phyloP scores from a whole-genome alignment of 2,888 invertebrate genomes.

The Trachelus troglodyta region DNA sequence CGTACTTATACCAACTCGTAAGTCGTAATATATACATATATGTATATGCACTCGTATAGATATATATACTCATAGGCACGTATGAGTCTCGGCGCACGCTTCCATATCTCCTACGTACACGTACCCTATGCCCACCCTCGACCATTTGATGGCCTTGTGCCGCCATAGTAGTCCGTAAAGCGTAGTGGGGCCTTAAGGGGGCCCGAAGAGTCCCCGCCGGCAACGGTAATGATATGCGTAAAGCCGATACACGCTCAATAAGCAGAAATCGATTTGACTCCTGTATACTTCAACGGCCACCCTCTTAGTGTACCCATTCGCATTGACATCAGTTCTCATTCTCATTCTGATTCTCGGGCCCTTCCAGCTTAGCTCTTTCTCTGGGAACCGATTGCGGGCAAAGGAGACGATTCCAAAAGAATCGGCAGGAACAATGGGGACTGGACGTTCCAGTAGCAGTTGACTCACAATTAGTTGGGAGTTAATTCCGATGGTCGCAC shows the following conservation, averaged over 20 bases:
- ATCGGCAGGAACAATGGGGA: background rate
- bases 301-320: slow-evolving; percentile 11
- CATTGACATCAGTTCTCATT: background rate
- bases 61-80: background rate
- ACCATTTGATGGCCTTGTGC: background rate
- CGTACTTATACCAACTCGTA: background rate
- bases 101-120: background rate
- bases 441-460: background rate
- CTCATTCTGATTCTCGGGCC: background rate
- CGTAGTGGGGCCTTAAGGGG: background rate
- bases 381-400: slow-evolving; percentile 25
- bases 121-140: background rate
- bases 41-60: no score
- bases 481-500: background rate
- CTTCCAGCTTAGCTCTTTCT: background rate
- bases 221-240: slow-evolving; percentile 14
- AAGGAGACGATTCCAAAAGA: slow-evolving; percentile 23
- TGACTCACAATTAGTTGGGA: background rate
- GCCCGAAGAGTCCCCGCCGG: background rate
- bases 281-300: slow-evolving; percentile 6
- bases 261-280: slow-evolving; percentile 35
- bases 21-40: background rate
- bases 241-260: slow-evolving; percentile 27
- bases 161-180: background rate
- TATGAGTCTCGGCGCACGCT: background rate